Conservation (phyloP, 2,113 vertebrate species). For the Nesoenas mayeri region DNA sequence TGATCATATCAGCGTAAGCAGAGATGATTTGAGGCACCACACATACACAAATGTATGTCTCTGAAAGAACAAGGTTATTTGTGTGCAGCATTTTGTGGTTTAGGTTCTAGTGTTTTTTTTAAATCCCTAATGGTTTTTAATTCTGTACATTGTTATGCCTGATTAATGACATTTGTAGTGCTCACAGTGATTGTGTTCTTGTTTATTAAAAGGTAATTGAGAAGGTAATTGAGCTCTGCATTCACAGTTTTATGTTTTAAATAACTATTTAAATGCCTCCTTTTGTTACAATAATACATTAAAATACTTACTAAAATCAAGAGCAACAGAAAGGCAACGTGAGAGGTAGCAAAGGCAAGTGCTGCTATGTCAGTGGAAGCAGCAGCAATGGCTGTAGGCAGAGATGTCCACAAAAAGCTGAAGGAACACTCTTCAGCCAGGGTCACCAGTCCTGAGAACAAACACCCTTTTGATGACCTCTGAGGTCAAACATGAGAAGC, state of each 20-base stretch:
- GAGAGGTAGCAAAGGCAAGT: neutral
- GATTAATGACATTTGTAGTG: neutral
- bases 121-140: neutral
- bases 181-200: neutral
- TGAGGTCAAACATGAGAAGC: neutral
- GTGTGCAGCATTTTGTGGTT: neutral
- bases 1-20: neutral
- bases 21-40: neutral
- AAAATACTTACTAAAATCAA: neutral
- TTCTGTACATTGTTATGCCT: neutral
- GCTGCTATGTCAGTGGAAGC: neutral
- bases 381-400: neutral
- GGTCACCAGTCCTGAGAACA: neutral
- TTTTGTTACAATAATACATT: neutral
- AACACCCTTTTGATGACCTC: neutral
- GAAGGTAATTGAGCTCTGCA: neutral
- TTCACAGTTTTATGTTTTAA: neutral
- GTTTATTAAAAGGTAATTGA: neutral
- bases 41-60: neutral
- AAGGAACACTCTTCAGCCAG: neutral
- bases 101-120: neutral
- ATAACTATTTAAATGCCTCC: neutral
- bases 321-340: neutral
- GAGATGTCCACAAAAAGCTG: neutral
- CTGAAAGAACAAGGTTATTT: neutral